These are phyloP conservation scores for Pandemis heparana DNA, from an alignment of 2,888 invertebrate genomes.

Conservation along the genomic window DNA sequence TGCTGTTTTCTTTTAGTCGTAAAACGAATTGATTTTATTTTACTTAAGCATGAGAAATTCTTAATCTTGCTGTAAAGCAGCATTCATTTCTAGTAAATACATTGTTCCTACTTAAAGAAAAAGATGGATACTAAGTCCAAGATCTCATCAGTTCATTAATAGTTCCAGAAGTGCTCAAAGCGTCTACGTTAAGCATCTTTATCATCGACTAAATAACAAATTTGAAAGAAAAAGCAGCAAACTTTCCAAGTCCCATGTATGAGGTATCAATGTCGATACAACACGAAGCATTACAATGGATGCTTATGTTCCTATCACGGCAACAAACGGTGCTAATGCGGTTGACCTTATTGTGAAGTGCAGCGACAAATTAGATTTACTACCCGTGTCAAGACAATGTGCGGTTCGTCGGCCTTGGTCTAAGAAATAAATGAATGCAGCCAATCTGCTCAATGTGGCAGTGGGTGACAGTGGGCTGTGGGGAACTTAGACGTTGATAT, in stretches of 20 bases:
- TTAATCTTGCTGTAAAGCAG: too few species aligned
- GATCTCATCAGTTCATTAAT: too few species aligned
- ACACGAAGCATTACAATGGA: not conserved
- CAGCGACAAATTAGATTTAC: conserved; percentile 21
- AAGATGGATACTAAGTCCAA: too few species aligned
- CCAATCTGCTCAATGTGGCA: not conserved
- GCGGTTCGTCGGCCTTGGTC: conserved; percentile 11
- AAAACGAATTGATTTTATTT: too few species aligned
- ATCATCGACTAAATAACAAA: not conserved
- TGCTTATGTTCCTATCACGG: not conserved
- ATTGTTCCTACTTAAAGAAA: too few species aligned
- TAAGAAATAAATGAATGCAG: not conserved
- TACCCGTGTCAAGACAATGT: not conserved
- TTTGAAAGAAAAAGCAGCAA: not conserved
- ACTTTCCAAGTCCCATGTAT: not conserved
- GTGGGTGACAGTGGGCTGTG: not conserved
- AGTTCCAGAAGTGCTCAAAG: too few species aligned
- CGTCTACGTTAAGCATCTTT: not conserved
- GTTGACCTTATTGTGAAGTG: conserved; percentile 8
- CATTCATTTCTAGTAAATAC: too few species aligned
- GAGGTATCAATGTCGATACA: not conserved
- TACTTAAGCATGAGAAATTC: too few species aligned
- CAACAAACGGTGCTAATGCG: conserved; percentile 7
- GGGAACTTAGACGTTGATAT: not conserved
- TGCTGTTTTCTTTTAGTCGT: too few species aligned